A percentile compares a stretch with the other conserved stretches of the same genome.
Conservation (phyloP, 2,888 invertebrate species). For the Pterobdella sp. region DNA sequence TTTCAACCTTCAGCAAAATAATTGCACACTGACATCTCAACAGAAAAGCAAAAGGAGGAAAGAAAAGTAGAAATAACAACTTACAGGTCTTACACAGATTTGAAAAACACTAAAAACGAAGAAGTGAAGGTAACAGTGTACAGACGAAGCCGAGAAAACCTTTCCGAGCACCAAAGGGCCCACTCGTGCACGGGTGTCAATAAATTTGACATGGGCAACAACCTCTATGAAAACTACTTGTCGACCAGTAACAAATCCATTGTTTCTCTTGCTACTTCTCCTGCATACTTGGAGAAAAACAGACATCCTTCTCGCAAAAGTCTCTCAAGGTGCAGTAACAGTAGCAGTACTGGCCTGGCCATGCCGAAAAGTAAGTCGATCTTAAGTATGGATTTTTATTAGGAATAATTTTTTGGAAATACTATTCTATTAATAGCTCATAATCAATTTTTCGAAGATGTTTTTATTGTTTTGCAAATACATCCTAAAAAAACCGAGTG, state of each 20-base stretch:
- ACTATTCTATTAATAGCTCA: too few relatives aligned
- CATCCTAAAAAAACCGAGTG: too few relatives aligned
- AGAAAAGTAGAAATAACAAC: constrained; percentile 16
- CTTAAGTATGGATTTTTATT: too few relatives aligned
- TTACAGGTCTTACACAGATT: constrained; percentile 29
- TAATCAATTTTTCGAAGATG: too few relatives aligned
- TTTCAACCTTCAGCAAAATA: too few relatives aligned
- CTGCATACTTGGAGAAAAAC: background rate
- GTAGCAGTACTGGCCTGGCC: constrained; percentile 9
- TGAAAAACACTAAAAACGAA: background rate
- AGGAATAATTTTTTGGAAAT: too few relatives aligned
- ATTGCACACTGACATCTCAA: too few relatives aligned
- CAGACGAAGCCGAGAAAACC: constrained; percentile 20
- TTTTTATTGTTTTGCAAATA: too few relatives aligned
- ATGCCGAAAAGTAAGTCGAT: too few relatives aligned
- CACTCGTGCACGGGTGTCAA: constrained; percentile 29
- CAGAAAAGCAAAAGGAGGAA: background rate
- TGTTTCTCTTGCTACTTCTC: constrained; percentile 10
- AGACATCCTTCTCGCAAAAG: constrained; percentile 19
- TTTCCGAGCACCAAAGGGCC: constrained; percentile 16
- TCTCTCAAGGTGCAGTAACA: constrained; percentile 22
- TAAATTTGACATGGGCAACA: constrained; percentile 2
- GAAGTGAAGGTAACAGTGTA: constrained; percentile 25
- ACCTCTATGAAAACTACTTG: constrained; percentile 5
- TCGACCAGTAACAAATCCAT: constrained; percentile 24